These are phyloP conservation scores for Drosophila ananassae DNA, from an alignment of 1,140 invertebrate genomes.

Conservation along the genomic window DNA sequence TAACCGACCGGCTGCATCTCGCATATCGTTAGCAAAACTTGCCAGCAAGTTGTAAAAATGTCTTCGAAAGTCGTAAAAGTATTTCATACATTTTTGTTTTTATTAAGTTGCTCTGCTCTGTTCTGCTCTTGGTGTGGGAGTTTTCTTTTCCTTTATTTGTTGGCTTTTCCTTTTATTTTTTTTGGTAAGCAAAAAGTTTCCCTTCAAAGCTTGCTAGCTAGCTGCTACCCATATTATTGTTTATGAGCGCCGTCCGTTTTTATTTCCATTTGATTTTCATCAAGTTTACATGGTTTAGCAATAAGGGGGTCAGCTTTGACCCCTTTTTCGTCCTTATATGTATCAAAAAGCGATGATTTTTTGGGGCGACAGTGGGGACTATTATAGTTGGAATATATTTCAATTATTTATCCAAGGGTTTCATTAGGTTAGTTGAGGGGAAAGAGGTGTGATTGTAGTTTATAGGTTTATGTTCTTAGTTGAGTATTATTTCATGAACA, in stretches of 20 bases:
- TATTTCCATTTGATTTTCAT: conserved; percentile 82
- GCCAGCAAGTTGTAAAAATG: conserved; percentile 80
- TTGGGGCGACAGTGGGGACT: conserved; percentile 1
- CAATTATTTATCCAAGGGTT: background rate
- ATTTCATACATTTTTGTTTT: conserved; percentile 82
- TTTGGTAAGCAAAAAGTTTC: conserved; percentile 38
- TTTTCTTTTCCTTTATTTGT: conserved; percentile 14
- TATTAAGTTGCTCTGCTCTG: conserved; percentile 64
- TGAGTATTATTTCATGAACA: no score
- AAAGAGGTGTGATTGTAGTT: no score
- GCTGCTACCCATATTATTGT: conserved; percentile 70
- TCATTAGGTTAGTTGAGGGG: background rate
- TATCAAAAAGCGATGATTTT: conserved; percentile 32
- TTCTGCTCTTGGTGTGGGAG: conserved; percentile 2
- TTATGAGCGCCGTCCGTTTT: conserved; percentile 77
- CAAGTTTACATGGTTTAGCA: conserved; percentile 78
- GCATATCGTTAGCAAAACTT: conserved; percentile 81
- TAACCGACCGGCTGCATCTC: conserved; percentile 51
- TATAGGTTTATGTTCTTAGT: no score
- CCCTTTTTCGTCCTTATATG: conserved; percentile 4
- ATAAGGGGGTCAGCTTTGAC: conserved; percentile 45
- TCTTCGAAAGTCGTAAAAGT: conserved; percentile 83
- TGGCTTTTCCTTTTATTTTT: conserved; percentile 14
- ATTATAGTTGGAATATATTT: background rate
- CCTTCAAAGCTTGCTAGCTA: conserved; percentile 47